Evolutionary conservation across 2,888 invertebrate genomes (phyloP), one percentile per base, ranked within the genome.

Genomic region (Agrotis exclamationis): DNA sequence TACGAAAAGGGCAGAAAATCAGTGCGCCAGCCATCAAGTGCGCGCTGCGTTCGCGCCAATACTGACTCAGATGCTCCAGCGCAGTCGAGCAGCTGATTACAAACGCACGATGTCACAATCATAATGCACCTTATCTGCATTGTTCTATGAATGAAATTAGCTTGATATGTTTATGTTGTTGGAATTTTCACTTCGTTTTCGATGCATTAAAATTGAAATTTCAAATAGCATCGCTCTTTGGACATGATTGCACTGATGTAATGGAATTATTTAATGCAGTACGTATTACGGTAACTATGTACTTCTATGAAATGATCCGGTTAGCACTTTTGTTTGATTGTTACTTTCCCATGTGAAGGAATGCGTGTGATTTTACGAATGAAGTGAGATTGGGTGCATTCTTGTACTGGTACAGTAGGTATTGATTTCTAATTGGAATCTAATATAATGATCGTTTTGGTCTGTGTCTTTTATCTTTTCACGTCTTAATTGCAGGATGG

Each of bases 21-120:
- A 82, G 72, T 83, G 81, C 83, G 85, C 73, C 58, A 76, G 70
- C 82, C 90, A 85, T 84, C 85, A 63, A 86, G 87, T 88, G 74
- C 85, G 84, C 90, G 88, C 93, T 87, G 87, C 89, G 92, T 90
- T 90, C 92, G 91, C 92, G 91, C 91, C 89, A 88, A 90, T 84
- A 93, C 93, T 93, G 93, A 92, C 90, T 90, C 90, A 90, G 90
- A 89, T 84, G 89, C 88, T 88, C 85, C 51, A 9, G 45, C 82
- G 68, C 65, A 47, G 47, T 16, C 64, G 58, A 71, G 71, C 93
- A 94, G 93, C 93, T 94, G 94, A 92, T 92, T 89, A 80, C 86
- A 80, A 85, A 84, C 76, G 70, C 44, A 63, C 63, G 33, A 28
- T 53, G 48, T 50, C 85, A 84, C 83, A 79, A 76, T 73, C 79